phyloP scores from a whole-genome alignment of 1,140 invertebrate genomes.

The Calycopis cecrops region DNA sequence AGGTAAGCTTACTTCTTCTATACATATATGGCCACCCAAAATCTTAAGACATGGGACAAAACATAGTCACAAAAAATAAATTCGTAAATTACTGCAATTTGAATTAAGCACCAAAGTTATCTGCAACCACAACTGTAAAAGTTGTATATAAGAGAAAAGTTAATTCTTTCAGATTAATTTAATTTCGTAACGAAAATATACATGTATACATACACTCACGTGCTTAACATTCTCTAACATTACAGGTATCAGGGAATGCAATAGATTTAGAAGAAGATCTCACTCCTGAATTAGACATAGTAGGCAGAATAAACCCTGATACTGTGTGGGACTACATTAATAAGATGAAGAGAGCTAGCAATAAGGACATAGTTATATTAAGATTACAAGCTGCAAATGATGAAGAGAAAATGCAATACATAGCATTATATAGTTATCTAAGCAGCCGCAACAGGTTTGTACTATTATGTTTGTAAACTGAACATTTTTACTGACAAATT shows the following conservation, averaged over 20 bases:
- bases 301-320: slow-evolving; percentile 92
- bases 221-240: background rate
- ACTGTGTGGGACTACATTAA: slow-evolving; percentile 96
- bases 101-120: no score
- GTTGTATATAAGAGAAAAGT: no score
- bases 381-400: slow-evolving; percentile 86
- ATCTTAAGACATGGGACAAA: no score
- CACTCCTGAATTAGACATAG: slow-evolving; percentile 88
- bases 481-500: no score
- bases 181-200: no score
- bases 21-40: no score
- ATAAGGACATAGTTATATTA: slow-evolving; percentile 91
- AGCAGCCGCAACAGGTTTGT: slow-evolving; percentile 83
- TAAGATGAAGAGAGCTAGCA: slow-evolving; percentile 91
- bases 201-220: no score
- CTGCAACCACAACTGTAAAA: no score
- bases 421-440: slow-evolving; percentile 92
- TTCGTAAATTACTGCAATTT: no score
- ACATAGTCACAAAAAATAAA: no score
- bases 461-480: background rate
- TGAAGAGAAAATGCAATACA: slow-evolving; percentile 90
- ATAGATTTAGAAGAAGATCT: slow-evolving; percentile 83
- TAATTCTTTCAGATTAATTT: no score
- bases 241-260: slow-evolving; percentile 79
- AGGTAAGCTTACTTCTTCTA: slow-evolving; percentile 68